Percentiles rank a stretch among this genome's conserved stretches.
Evolutionary conservation across 92 coral and sea anemone genomes (phyloP).

Genomic region (Paragorgia papillata): DNA sequence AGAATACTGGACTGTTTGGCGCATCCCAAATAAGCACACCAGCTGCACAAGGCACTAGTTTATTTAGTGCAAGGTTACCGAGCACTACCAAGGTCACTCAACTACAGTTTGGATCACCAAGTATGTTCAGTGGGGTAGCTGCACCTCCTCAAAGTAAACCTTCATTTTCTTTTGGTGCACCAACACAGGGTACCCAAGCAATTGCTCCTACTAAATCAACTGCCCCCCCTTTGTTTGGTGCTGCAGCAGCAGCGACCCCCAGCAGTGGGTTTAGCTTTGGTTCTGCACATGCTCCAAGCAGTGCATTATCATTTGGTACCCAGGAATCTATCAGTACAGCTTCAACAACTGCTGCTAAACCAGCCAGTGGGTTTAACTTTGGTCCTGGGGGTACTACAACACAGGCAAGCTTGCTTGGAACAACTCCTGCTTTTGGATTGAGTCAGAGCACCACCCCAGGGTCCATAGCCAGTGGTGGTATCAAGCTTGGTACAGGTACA

Average conservation of each 20-base stretch:
- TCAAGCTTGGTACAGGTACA: background rate
- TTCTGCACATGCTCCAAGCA: slow-evolving; percentile 11
- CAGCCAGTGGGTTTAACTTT: slow-evolving; percentile 24
- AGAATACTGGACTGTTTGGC: slow-evolving; percentile 14
- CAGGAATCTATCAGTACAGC: background rate
- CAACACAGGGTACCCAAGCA: background rate
- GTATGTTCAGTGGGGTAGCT: background rate
- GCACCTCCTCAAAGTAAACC: background rate
- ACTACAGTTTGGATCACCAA: background rate
- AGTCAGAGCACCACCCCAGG: background rate
- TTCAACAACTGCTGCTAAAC: background rate
- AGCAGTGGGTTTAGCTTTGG: background rate
- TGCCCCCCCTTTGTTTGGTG: background rate
- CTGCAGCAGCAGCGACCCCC: slow-evolving; percentile 6
- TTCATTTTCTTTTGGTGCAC: background rate
- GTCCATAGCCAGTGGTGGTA: background rate
- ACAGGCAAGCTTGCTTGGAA: background rate
- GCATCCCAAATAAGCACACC: background rate
- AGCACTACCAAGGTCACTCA: background rate
- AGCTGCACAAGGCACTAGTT: background rate
- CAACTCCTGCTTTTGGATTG: background rate
- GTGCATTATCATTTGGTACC: slow-evolving; percentile 53
- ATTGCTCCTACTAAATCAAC: background rate
- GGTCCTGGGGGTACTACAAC: slow-evolving; percentile 25
- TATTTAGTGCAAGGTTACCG: background rate